Percentiles rank a stretch among this genome's conserved stretches.
Conservation (phyloP, 2,113 vertebrate genomes). For the Phaethornis superciliosus region DNA sequence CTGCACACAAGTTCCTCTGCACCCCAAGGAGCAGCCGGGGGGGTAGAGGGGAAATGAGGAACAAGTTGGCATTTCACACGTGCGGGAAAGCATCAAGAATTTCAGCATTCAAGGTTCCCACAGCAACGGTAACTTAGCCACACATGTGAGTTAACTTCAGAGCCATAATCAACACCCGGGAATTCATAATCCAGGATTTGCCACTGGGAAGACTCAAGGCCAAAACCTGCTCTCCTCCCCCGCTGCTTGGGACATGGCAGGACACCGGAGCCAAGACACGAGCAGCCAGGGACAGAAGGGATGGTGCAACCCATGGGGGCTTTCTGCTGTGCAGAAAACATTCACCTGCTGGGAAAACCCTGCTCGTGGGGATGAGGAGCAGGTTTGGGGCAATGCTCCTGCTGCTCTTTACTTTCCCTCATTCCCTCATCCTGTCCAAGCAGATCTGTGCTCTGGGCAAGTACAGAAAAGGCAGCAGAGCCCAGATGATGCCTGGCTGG, state of each 20-base stretch:
- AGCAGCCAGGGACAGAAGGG: background rate
- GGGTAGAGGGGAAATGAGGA: background rate
- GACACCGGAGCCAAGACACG: background rate
- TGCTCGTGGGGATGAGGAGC: background rate
- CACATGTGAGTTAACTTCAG: conserved; percentile 58
- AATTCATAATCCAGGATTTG: background rate
- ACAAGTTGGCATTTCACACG: conserved; percentile 57
- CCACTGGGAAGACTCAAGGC: background rate
- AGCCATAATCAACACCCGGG: background rate
- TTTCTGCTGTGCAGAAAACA: background rate
- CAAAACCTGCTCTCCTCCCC: background rate
- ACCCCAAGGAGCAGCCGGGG: background rate
- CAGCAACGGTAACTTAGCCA: conserved; percentile 70
- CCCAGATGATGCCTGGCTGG: background rate
- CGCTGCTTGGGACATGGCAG: background rate
- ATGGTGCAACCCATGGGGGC: background rate
- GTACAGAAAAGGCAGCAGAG: background rate
- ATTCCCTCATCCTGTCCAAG: background rate
- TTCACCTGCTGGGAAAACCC: background rate
- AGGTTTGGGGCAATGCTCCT: background rate
- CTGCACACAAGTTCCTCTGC: background rate
- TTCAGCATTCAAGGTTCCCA: conserved; percentile 62
- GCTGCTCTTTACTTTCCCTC: background rate
- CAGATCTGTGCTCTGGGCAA: background rate
- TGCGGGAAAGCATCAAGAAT: background rate